Evolutionary conservation across 2,113 vertebrate species (phyloP).

Genomic region (Phoenicopterus ruber): DNA sequence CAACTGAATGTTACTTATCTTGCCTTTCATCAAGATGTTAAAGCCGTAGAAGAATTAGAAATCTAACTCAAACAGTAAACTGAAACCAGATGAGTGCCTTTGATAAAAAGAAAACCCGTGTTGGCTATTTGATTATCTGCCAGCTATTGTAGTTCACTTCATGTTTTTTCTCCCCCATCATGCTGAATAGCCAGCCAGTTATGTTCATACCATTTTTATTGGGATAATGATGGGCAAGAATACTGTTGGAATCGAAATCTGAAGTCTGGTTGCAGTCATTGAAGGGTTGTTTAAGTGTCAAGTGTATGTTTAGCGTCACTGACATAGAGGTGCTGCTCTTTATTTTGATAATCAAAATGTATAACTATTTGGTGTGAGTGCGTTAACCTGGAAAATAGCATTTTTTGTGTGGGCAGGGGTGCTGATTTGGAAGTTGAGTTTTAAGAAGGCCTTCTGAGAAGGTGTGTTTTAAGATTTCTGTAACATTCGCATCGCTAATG

Average conservation of each 20-base stretch:
- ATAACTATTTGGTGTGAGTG: accelerated
- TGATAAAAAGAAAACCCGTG: background rate
- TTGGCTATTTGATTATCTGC: background rate
- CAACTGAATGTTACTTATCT: background rate
- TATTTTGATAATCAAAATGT: background rate
- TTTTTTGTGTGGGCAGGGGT: background rate
- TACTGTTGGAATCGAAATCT: background rate
- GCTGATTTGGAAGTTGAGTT: background rate
- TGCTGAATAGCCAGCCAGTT: background rate
- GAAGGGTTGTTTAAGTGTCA: background rate
- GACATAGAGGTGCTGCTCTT: background rate
- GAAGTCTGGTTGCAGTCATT: background rate
- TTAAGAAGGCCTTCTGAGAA: background rate
- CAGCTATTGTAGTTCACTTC: background rate
- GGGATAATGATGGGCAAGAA: background rate
- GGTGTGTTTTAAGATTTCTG: background rate
- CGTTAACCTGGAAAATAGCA: background rate
- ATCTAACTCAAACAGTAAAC: conserved; percentile 3
- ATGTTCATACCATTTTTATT: background rate
- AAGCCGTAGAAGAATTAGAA: background rate
- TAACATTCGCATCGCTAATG: background rate
- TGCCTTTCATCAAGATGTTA: background rate
- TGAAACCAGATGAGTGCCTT: background rate
- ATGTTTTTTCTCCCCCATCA: background rate
- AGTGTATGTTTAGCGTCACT: background rate